These are phyloP conservation scores for Drosophila repletoides DNA, from an alignment of 1,140 invertebrate genomes.

Conservation along the genomic window DNA sequence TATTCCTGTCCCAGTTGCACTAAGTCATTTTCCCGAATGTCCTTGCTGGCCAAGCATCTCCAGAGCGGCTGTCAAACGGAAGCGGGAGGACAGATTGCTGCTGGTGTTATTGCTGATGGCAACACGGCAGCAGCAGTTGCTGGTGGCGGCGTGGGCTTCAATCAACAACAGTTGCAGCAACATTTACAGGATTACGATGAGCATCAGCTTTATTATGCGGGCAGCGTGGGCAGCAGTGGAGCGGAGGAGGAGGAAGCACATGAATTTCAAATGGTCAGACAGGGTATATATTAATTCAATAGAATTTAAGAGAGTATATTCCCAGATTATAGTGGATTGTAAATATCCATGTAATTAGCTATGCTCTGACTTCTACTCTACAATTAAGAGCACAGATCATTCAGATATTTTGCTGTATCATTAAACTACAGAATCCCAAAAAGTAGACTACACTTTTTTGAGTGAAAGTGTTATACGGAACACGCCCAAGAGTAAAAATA, in stretches of 20 bases:
- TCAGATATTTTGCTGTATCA: too few species aligned
- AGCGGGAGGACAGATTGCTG: background rate
- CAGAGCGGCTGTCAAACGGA: conserved; percentile 90
- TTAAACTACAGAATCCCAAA: too few species aligned
- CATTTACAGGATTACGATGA: conserved; percentile 66
- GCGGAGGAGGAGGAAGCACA: conserved; percentile 63
- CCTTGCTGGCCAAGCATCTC: conserved; percentile 95
- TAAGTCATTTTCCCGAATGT: conserved; percentile 99
- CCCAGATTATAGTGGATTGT: too few species aligned
- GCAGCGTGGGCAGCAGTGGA: conserved; percentile 69
- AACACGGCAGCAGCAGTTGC: background rate
- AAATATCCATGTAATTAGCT: too few species aligned
- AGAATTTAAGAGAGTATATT: too few species aligned
- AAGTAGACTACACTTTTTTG: too few species aligned
- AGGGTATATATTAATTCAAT: conserved; percentile 44
- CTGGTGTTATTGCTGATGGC: background rate
- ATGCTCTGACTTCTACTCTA: too few species aligned
- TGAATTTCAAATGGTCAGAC: conserved; percentile 35
- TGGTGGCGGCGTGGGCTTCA: conserved; percentile 40
- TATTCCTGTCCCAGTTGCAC: conserved; percentile 96
- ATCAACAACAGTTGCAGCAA: conserved; percentile 67
- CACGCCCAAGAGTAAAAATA: too few species aligned
- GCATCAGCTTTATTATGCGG: conserved; percentile 62
- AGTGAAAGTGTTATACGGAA: too few species aligned
- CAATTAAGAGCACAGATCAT: too few species aligned